These are phyloP conservation scores for Chouioia cunea DNA, from an alignment of 2,888 invertebrate species.

Conservation along the genomic window DNA sequence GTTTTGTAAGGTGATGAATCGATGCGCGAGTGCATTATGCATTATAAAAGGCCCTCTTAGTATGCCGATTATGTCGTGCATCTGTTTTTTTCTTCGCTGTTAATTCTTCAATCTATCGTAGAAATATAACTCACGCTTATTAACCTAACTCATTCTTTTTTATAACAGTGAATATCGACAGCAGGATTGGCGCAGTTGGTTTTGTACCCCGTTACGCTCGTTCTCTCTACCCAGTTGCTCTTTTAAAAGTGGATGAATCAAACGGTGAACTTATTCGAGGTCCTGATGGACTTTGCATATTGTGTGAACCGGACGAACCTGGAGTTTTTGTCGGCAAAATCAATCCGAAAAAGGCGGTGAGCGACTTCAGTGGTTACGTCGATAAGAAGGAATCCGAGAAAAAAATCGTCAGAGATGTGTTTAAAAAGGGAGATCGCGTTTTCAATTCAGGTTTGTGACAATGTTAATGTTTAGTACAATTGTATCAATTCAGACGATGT, in stretches of 20 bases:
- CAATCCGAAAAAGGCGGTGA: constrained; percentile 70
- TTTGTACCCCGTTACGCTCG: constrained; percentile 80
- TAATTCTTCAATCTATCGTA: background rate
- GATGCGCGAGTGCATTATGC: too few species aligned
- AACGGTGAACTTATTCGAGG: constrained; percentile 76
- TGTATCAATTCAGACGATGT: background rate
- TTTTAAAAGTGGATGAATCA: constrained; percentile 76
- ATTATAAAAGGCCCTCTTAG: too few species aligned
- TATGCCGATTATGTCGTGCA: too few species aligned
- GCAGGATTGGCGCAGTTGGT: constrained; percentile 90
- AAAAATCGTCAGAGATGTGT: constrained; percentile 86
- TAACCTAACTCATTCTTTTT: background rate
- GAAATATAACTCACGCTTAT: background rate
- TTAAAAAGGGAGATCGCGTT: constrained; percentile 86
- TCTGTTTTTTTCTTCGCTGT: background rate
- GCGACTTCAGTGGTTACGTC: constrained; percentile 80
- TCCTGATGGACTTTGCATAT: constrained; percentile 77
- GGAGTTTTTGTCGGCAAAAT: constrained; percentile 88
- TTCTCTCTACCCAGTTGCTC: constrained; percentile 75
- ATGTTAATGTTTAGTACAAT: background rate
- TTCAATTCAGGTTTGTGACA: constrained; percentile 80
- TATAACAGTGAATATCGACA: constrained; percentile 86
- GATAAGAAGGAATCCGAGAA: constrained; percentile 83
- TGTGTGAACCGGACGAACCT: constrained; percentile 84
- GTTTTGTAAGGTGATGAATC: too few species aligned